Percentiles rank a stretch among this genome's conserved stretches.
Evolutionary conservation across 2,888 invertebrate genomes (phyloP).

Genomic region (Cactoblastis cactorum): DNA sequence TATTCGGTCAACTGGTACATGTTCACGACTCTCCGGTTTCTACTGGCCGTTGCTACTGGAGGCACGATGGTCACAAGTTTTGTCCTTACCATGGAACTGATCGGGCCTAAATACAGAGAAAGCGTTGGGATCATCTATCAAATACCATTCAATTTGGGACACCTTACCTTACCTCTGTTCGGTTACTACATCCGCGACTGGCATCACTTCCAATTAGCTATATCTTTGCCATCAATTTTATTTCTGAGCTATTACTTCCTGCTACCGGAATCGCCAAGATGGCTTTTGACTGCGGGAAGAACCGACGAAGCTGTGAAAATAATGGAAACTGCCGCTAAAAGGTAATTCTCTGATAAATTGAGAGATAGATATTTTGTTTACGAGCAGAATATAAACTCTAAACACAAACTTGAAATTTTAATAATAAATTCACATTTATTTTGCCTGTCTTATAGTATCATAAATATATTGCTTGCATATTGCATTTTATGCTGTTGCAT

Average conservation of each 20-base stretch:
- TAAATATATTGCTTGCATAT: too few relatives aligned
- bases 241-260: conserved; percentile 85
- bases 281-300: conserved; percentile 86
- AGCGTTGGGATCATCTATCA: conserved; percentile 85
- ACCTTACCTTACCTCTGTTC: conserved; percentile 81
- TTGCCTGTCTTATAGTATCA: too few relatives aligned
- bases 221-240: conserved; percentile 81
- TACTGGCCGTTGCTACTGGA: conserved; percentile 87
- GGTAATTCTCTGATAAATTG: conserved; percentile 32
- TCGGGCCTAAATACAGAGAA: conserved; percentile 79
- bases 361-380: neutral
- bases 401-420: too few relatives aligned
- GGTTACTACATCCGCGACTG: conserved; percentile 84
- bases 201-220: conserved; percentile 83
- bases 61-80: conserved; percentile 91
- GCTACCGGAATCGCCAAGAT: conserved; percentile 90
- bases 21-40: conserved; percentile 84
- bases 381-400: too few relatives aligned
- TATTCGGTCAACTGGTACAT: conserved; percentile 83
- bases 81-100: conserved; percentile 83
- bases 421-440: too few relatives aligned
- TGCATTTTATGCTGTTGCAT: too few relatives aligned
- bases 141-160: conserved; percentile 86
- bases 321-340: conserved; percentile 82
- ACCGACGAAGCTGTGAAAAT: conserved; percentile 82